These are phyloP conservation scores for Lepetodrilus schrolli DNA, from an alignment of 2,888 invertebrate genomes.

Conservation along the genomic window DNA sequence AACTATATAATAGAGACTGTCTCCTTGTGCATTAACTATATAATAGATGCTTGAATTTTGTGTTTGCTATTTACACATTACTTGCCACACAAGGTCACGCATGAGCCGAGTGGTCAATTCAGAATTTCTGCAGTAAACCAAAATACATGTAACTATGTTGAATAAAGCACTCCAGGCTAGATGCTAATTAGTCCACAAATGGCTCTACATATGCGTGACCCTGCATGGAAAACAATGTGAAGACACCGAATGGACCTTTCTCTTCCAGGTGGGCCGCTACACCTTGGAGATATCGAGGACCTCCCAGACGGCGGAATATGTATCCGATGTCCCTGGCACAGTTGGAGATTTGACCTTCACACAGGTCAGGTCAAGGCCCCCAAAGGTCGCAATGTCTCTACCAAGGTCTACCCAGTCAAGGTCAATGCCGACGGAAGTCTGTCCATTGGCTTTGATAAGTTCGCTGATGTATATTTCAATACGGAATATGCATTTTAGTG, in stretches of 20 bases:
- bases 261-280: slow-evolving; percentile 69
- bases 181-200: too few species aligned
- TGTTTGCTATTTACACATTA: too few species aligned
- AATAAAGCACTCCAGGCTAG: too few species aligned
- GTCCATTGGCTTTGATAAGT: slow-evolving; percentile 63
- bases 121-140: too few species aligned
- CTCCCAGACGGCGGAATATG: slow-evolving; percentile 59
- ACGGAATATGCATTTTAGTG: slow-evolving; percentile 36
- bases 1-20: too few species aligned
- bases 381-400: slow-evolving; percentile 41
- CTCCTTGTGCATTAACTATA: too few species aligned
- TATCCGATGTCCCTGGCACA: slow-evolving; percentile 72
- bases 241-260: background rate
- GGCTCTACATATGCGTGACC: too few species aligned
- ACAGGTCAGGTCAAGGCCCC: slow-evolving; percentile 59
- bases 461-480: slow-evolving; percentile 55
- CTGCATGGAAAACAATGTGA: background rate
- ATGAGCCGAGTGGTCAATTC: too few species aligned
- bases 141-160: too few species aligned
- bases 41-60: too few species aligned
- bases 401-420: slow-evolving; percentile 59
- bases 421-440: slow-evolving; percentile 58
- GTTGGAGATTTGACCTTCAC: slow-evolving; percentile 67
- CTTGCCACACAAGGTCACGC: too few species aligned
- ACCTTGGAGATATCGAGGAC: slow-evolving; percentile 71